phyloP scores from a whole-genome alignment of 1,140 invertebrate species.

The Triops longicaudatus region DNA sequence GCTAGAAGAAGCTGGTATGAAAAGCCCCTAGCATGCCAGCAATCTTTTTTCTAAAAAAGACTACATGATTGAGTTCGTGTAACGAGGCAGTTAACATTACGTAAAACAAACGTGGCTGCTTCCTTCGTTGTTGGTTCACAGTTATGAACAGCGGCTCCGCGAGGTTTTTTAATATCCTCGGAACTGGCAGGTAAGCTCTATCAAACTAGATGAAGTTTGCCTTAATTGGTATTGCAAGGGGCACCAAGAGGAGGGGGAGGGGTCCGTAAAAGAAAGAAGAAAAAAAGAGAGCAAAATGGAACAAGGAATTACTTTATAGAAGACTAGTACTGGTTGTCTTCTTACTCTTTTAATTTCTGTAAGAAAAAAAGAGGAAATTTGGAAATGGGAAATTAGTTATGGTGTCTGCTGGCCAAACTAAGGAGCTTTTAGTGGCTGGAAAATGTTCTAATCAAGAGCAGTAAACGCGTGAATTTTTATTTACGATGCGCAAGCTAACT shows the following conservation, averaged over 20 bases:
- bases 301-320: not conserved
- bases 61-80: not conserved
- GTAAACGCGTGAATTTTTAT: slow-evolving; percentile 2
- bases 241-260: not conserved
- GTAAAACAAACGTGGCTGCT: slow-evolving; percentile 14
- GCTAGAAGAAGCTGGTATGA: not conserved
- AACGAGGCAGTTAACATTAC: not conserved
- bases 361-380: not conserved
- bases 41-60: not conserved
- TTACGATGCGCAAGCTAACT: slow-evolving; percentile 7
- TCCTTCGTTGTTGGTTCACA: slow-evolving; percentile 1
- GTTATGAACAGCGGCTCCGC: not conserved
- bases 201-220: not conserved
- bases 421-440: slow-evolving; percentile 1
- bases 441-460: slow-evolving; percentile 8
- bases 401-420: not conserved
- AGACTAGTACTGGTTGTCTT: not conserved
- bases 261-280: not conserved
- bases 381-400: not conserved
- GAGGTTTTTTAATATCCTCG: not conserved
- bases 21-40: not conserved
- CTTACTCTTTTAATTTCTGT: not conserved
- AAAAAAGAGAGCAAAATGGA: not conserved
- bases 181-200: slow-evolving; percentile 6
- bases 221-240: slow-evolving; percentile 8